Conservation (phyloP, 2,113 vertebrate genomes). For the Brevimyrus niger region DNA sequence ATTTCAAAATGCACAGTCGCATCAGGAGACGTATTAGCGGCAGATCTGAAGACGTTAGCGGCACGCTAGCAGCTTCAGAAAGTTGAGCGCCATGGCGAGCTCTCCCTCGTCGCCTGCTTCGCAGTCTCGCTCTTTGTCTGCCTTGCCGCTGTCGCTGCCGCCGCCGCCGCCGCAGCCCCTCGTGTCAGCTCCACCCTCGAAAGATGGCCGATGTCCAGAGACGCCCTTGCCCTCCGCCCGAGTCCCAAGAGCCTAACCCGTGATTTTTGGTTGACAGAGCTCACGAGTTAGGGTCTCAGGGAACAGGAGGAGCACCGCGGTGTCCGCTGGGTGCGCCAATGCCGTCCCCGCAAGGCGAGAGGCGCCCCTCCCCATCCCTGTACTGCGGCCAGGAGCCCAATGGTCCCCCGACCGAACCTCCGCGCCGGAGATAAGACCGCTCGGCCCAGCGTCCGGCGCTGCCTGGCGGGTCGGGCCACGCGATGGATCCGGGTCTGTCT, state of each 20-base stretch:
- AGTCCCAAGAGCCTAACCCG: slow-evolving; percentile 90
- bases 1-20: background rate
- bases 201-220: slow-evolving; percentile 54
- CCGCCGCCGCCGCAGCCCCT: background rate
- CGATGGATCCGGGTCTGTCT: slow-evolving; percentile 11
- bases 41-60: background rate
- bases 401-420: background rate
- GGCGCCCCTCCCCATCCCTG: background rate
- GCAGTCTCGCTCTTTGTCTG: slow-evolving; percentile 8
- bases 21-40: background rate
- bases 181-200: slow-evolving; percentile 12
- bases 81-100: background rate
- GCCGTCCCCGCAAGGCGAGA: background rate
- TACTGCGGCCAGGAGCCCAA: background rate
- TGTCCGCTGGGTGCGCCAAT: slow-evolving; percentile 40
- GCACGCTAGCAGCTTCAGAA: background rate
- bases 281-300: slow-evolving; percentile 97
- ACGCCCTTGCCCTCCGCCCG: slow-evolving; percentile 81
- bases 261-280: slow-evolving; percentile 77
- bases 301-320: slow-evolving; percentile 79
- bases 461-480: slow-evolving; percentile 16
- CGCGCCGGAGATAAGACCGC: background rate
- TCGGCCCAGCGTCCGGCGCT: slow-evolving; percentile 11
- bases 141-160: background rate
- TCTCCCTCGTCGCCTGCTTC: background rate